Evolutionary conservation across 2,888 invertebrate genomes (phyloP).

Genomic region (Leucoptera coffeella): DNA sequence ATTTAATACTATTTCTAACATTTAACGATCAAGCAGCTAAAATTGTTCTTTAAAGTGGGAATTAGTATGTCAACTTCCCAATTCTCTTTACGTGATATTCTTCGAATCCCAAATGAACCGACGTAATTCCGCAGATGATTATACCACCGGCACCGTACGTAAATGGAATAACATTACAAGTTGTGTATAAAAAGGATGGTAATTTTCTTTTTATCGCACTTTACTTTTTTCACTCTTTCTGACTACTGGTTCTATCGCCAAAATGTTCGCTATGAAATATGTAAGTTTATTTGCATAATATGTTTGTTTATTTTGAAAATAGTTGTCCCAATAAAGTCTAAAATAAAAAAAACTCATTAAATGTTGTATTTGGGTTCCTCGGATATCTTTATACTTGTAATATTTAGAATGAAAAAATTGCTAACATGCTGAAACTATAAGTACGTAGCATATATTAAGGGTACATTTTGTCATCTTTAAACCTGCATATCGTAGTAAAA

Average conservation of each 20-base stretch:
- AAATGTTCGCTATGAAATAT: conserved; percentile 47
- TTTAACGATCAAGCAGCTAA: too few species aligned
- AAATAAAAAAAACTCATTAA: too few species aligned
- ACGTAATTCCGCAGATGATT: conserved; percentile 36
- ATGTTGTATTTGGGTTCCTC: too few species aligned
- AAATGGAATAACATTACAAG: conserved; percentile 31
- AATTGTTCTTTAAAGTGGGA: too few species aligned
- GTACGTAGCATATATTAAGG: too few species aligned
- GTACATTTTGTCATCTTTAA: too few species aligned
- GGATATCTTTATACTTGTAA: too few species aligned
- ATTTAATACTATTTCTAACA: too few species aligned
- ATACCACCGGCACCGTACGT: conserved; percentile 27
- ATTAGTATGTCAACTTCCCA: conserved; percentile 39
- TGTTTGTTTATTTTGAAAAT: conserved; percentile 1
- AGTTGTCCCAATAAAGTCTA: too few species aligned
- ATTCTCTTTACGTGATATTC: conserved; percentile 28
- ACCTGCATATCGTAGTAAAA: too few species aligned
- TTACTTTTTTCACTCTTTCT: conserved; percentile 30
- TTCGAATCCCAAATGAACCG: conserved; percentile 39
- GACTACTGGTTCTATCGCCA: conserved; percentile 41
- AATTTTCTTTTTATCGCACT: conserved; percentile 29
- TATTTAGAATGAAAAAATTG: too few species aligned
- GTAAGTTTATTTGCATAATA: conserved; percentile 20
- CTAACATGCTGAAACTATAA: too few species aligned
- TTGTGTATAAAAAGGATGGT: conserved; percentile 31